phyloP scores from a whole-genome alignment of 2,888 invertebrate genomes.

The Branchipolynoe longqiensis region DNA sequence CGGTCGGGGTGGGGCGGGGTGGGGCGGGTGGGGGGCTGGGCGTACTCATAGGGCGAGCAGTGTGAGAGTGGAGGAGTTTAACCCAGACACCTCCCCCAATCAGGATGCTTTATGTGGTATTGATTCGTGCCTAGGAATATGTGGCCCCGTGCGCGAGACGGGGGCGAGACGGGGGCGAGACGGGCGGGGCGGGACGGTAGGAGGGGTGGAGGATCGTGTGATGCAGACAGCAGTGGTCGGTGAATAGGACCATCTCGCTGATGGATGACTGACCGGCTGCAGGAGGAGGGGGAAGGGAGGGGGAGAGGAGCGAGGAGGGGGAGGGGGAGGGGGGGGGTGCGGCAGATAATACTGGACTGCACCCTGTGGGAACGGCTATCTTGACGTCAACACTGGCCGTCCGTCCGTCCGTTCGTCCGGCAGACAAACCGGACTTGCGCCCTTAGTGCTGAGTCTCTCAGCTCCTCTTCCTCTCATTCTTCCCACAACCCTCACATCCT shows the following conservation, averaged over 20 bases:
- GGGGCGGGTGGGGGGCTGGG: background rate
- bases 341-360: slow-evolving; percentile 39
- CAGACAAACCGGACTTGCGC: background rate
- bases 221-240: slow-evolving; percentile 26
- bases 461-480: too few species aligned
- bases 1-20: background rate
- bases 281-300: background rate
- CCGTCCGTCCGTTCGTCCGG: background rate
- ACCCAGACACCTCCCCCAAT: slow-evolving; percentile 41
- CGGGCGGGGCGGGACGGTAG: background rate
- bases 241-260: background rate
- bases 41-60: background rate
- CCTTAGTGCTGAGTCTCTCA: too few species aligned
- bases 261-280: too few species aligned
- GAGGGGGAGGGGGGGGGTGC: background rate
- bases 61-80: background rate
- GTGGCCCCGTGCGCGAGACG: background rate
- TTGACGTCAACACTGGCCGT: slow-evolving; percentile 44
- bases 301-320: background rate
- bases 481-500: too few species aligned
- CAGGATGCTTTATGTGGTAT: slow-evolving; percentile 26
- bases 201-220: background rate
- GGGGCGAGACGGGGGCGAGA: background rate
- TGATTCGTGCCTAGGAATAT: slow-evolving; percentile 19
- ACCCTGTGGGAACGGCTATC: slow-evolving; percentile 42